These are phyloP conservation scores for Megalonaias nervosa DNA, from an alignment of 1,140 invertebrate genomes.

Conservation along the genomic window DNA sequence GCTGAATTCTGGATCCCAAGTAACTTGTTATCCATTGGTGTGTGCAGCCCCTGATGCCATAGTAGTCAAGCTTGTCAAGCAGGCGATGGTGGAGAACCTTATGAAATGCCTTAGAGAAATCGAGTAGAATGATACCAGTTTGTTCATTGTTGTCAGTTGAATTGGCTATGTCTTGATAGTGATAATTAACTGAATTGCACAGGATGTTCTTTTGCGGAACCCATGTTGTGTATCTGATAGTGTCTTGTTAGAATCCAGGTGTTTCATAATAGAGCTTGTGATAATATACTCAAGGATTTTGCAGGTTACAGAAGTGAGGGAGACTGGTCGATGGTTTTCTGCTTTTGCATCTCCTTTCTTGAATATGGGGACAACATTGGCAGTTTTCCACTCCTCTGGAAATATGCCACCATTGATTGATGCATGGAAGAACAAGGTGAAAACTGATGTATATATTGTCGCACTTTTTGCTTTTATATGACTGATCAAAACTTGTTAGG, in stretches of 20 bases:
- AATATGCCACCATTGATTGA: not conserved
- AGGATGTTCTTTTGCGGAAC: conserved; percentile 14
- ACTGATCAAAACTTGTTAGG: not conserved
- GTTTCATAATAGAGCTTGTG: not conserved
- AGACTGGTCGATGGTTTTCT: too few species aligned
- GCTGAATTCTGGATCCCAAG: conserved; percentile 18
- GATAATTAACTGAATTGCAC: conserved; percentile 15
- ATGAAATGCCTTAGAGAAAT: too few species aligned
- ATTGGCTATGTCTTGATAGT: conserved; percentile 3
- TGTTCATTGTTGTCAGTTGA: not conserved
- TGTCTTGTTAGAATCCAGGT: not conserved
- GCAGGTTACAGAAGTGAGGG: too few species aligned
- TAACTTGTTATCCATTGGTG: conserved; percentile 21
- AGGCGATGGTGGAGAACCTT: too few species aligned
- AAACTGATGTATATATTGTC: not conserved
- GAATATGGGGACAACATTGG: not conserved
- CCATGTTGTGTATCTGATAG: conserved; percentile 6
- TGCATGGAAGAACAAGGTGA: not conserved
- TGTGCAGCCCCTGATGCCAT: conserved; percentile 9
- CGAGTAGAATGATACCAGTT: conserved; percentile 2
- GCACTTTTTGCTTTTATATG: not conserved
- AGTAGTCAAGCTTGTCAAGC: not conserved
- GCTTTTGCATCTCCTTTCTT: too few species aligned
- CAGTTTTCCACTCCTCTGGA: not conserved
- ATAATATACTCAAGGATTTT: too few species aligned